Percentiles rank a stretch among this genome's conserved stretches.
Evolutionary conservation across 2,113 vertebrate genomes (phyloP).

Genomic region (human): GRCh38 chr17:67100001-67100500

Average conservation of each 20-base stretch:
- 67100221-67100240: constrained; percentile 19
- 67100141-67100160: background rate
- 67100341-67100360: background rate
- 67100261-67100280: background rate
- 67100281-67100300: constrained; percentile 4
- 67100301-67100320: constrained; percentile 11
- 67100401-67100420: background rate
- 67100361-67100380: background rate
- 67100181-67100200: background rate
- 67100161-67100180: background rate
- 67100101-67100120: background rate
- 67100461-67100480: background rate
- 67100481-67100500: background rate
- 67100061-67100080: background rate
- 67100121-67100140: background rate
- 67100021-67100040: background rate
- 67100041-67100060: background rate
- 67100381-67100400: background rate
- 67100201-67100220: constrained; percentile 15
- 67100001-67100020: background rate
- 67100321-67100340: background rate
- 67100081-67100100: background rate
- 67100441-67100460: background rate
- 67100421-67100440: background rate
- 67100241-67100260: constrained; percentile 7